These are phyloP conservation scores for Parazoanthus darwini DNA, from an alignment of 92 coral and sea anemone species.

Conservation along the genomic window DNA sequence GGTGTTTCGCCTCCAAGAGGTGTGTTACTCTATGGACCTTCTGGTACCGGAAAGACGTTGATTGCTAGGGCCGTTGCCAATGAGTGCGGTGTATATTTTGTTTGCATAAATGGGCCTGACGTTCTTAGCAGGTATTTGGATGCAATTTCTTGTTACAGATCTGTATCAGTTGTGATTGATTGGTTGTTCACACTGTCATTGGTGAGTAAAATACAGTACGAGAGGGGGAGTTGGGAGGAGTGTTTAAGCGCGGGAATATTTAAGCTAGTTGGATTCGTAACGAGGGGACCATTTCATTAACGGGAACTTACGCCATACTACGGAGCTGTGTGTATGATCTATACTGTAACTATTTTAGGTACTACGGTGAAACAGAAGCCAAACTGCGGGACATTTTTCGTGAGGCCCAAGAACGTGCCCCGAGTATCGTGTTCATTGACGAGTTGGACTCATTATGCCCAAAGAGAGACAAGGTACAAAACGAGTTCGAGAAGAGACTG, in stretches of 20 bases:
- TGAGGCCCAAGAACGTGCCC: slow-evolving; percentile 88
- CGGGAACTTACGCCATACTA: too few species aligned
- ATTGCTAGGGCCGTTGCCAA: slow-evolving; percentile 92
- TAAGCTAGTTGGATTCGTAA: too few species aligned
- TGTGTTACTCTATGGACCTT: slow-evolving; percentile 86
- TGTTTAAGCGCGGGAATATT: too few species aligned
- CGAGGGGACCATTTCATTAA: too few species aligned
- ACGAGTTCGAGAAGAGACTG: slow-evolving; percentile 97
- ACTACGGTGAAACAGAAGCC: slow-evolving; percentile 97
- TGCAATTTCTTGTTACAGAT: neutral
- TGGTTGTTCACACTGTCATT: too few species aligned
- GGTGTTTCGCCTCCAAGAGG: slow-evolving; percentile 95
- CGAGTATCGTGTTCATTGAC: slow-evolving; percentile 91
- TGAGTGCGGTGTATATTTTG: slow-evolving; percentile 80
- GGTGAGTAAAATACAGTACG: too few species aligned
- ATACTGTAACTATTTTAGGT: slow-evolving; percentile 48
- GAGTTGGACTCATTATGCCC: slow-evolving; percentile 98
- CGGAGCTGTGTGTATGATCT: too few species aligned
- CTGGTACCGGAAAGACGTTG: slow-evolving; percentile 98
- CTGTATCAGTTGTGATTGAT: too few species aligned
- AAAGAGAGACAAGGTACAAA: slow-evolving; percentile 93
- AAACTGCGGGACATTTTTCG: slow-evolving; percentile 90
- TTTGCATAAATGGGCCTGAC: slow-evolving; percentile 94
- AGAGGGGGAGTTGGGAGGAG: too few species aligned
- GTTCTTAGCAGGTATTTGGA: slow-evolving; percentile 83